phyloP scores from a whole-genome alignment of 2,888 invertebrate species.

The Melieria picta region DNA sequence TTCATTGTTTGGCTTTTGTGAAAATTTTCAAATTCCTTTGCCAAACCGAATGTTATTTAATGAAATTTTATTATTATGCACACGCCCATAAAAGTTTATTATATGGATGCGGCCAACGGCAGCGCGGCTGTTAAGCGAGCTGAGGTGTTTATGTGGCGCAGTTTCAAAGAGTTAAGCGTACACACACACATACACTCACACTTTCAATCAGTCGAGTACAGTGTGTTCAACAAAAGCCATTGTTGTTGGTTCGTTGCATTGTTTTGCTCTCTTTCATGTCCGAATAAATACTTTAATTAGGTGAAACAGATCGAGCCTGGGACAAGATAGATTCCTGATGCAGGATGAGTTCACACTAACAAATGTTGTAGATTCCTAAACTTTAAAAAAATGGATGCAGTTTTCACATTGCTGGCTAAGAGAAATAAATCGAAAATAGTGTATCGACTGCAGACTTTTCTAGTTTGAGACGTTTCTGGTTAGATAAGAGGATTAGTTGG shows the following conservation, averaged over 20 bases:
- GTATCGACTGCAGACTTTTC: no score
- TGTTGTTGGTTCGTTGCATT: not conserved
- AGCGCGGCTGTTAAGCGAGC: not conserved
- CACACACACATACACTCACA: not conserved
- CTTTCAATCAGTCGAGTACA: not conserved
- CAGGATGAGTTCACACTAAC: no score
- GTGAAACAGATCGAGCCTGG: no score
- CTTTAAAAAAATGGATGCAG: no score
- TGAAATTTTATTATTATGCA: conserved; percentile 62
- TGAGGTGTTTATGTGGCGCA: no score
- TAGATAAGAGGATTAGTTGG: no score
- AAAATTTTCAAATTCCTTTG: conserved; percentile 29
- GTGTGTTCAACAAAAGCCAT: not conserved
- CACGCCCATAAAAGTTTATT: conserved; percentile 61
- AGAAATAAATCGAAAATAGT: no score
- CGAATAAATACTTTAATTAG: not conserved
- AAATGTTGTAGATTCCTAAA: no score
- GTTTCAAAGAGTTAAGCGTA: not conserved
- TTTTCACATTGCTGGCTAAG: no score
- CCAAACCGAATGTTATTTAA: conserved; percentile 46
- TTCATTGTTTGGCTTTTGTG: conserved; percentile 18
- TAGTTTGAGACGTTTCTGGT: no score
- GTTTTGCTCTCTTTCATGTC: not conserved
- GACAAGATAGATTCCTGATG: no score
- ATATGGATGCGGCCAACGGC: conserved; percentile 32